Percentiles rank a stretch among this genome's conserved stretches.
Conservation (phyloP, 2,113 vertebrate species). For the Eretmochelys imbricata region DNA sequence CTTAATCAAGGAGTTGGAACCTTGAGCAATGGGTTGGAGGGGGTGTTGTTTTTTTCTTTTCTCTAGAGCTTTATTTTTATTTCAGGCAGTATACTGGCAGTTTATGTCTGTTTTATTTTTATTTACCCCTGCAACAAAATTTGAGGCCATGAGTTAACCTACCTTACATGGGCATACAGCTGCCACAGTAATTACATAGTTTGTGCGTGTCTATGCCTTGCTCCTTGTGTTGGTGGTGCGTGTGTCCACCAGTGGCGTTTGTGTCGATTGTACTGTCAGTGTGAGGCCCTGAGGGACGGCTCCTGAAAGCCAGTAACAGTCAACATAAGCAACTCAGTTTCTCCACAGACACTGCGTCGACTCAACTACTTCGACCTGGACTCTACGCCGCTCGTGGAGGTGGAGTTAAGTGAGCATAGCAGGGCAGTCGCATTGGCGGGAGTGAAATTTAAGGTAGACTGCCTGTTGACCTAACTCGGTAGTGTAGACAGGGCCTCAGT, state of each 20-base stretch:
- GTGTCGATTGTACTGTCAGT: neutral
- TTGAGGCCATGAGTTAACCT: neutral
- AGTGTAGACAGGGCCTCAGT: neutral
- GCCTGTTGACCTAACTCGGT: neutral
- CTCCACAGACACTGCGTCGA: too few relatives aligned
- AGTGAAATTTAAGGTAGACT: too few relatives aligned
- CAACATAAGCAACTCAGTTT: too few relatives aligned
- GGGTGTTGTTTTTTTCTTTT: neutral
- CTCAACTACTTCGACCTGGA: neutral
- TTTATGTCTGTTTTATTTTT: conserved; percentile 57
- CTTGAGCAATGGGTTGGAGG: neutral
- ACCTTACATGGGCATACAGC: neutral
- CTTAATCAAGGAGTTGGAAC: neutral
- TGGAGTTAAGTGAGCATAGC: too few relatives aligned
- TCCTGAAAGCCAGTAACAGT: too few relatives aligned
- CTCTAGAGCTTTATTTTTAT: neutral
- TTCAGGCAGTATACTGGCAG: conserved; percentile 51
- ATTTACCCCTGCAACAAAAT: conserved; percentile 21
- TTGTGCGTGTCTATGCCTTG: neutral
- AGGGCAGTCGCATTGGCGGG: too few relatives aligned
- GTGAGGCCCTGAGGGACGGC: too few relatives aligned
- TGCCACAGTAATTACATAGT: neutral
- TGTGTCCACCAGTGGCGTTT: neutral
- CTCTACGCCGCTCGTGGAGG: too few relatives aligned
- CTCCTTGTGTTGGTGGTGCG: neutral